Evolutionary conservation across 2,113 vertebrate species (phyloP).

Genomic region (Nestor notabilis): DNA sequence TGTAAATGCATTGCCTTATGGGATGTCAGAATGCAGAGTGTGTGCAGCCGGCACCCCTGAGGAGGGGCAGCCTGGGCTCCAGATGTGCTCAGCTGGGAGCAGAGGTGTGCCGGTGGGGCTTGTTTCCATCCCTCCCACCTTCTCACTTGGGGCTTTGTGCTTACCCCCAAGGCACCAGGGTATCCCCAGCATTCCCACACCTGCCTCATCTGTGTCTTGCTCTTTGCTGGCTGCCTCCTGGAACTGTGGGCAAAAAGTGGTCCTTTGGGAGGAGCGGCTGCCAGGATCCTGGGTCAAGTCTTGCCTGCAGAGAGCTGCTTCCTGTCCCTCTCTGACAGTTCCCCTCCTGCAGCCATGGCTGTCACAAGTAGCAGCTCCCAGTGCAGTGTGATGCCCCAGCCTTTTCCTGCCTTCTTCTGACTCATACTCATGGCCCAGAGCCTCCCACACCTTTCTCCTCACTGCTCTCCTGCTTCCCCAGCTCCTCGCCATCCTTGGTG

Average conservation of each 20-base stretch:
- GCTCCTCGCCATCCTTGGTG: neutral
- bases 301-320: neutral
- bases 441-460: neutral
- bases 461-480: neutral
- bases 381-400: neutral
- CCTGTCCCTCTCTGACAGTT: neutral
- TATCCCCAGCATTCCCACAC: rapidly evolving
- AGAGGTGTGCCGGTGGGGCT: neutral
- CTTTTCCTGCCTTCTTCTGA: neutral
- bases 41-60: too few species aligned
- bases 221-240: neutral
- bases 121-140: neutral
- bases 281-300: rapidly evolving
- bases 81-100: neutral
- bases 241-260: neutral
- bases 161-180: neutral
- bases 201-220: neutral
- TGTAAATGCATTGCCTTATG: neutral
- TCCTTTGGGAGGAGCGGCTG: neutral
- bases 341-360: neutral
- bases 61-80: neutral
- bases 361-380: neutral
- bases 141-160: neutral
- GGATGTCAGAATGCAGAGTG: neutral
- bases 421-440: neutral